Base-by-base conservation (phyloP, 2,797 vertebrate genomes). In the Falco peregrinus region DNA sequence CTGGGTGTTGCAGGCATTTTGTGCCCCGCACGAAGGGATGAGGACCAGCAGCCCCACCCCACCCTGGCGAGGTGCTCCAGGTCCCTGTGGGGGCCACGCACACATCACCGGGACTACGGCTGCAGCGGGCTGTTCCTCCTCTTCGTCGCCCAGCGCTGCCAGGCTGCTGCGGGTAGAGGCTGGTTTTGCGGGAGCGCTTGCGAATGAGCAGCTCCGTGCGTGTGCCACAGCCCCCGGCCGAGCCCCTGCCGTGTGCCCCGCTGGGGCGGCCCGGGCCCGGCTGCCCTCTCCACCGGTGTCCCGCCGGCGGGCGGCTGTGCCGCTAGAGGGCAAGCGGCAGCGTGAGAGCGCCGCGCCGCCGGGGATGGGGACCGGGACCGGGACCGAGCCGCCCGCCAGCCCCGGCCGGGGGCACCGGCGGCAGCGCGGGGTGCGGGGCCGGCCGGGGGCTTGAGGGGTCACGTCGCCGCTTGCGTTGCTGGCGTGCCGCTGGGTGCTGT, bases 301-400 rank as follows among this genome's bases (percentile, higher is more conserved):
- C 17, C 17, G n/a, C 47, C 13, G 2, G 4, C 6, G 57, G 56
- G 96, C 2, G 65, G 39, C 90, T 95, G 77, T 87, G 79, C 97
- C 98, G 96, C 98, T 95, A 98, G 98, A 98, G 98, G 98, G 97
- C 98, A 98, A 97, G 96, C 96, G 95, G 94, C 92, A 61, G 98
- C 96, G 69, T 22, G 31, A 89, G 96, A 92, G 88, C 6, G 65
- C 59, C 8, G 24, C 41, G 41, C 41, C 41, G 41, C 13, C 41
- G 41, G 41, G 41, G 41, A 43, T 7, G 41, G 41, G 41, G 41
- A 43, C 41, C 41, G 41, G 10, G 37, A 39, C 37, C 37, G 37
- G 37, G 37, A 39, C 37, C 11, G 37, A 39, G 37, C 37, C 37
- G 37, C 37, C 8, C 48, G 29, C n/a, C 4, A 73, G 59, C 37